Conservation (phyloP, 2,113 vertebrate genomes). For the Lanius ludovicianus region DNA sequence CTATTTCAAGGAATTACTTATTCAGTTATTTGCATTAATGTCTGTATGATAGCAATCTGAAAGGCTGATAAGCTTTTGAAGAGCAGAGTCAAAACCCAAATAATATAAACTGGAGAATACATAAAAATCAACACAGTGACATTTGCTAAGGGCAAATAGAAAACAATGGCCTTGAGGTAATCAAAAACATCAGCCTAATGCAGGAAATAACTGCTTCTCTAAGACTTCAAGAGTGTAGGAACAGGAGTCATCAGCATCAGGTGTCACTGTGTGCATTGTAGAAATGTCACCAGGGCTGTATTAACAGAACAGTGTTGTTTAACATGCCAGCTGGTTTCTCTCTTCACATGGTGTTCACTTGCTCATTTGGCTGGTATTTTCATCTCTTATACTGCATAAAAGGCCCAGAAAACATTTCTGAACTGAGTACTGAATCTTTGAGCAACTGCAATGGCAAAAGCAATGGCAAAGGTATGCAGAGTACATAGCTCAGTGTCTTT, state of each 20-base stretch:
- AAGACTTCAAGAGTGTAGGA: background rate
- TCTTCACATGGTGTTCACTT: background rate
- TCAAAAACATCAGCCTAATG: background rate
- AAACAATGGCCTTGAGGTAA: background rate
- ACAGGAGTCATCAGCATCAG: background rate
- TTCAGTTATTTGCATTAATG: background rate
- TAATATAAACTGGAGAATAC: background rate
- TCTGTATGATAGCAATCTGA: background rate
- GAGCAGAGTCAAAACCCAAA: background rate
- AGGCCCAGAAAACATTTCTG: background rate
- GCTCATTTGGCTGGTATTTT: background rate
- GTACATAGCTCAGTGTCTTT: background rate
- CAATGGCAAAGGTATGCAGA: background rate
- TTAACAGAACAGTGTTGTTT: constrained; percentile 9
- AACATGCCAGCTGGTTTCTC: background rate
- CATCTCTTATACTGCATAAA: background rate
- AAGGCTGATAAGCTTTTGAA: background rate
- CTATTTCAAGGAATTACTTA: background rate
- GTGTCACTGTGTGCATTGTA: background rate
- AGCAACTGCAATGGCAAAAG: background rate
- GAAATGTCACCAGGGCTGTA: background rate
- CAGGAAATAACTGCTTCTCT: background rate
- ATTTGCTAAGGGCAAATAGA: background rate
- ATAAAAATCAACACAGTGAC: background rate
- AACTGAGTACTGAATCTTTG: background rate